Conservation (phyloP, 2,113 vertebrate genomes). For the Daboia siamensis region DNA sequence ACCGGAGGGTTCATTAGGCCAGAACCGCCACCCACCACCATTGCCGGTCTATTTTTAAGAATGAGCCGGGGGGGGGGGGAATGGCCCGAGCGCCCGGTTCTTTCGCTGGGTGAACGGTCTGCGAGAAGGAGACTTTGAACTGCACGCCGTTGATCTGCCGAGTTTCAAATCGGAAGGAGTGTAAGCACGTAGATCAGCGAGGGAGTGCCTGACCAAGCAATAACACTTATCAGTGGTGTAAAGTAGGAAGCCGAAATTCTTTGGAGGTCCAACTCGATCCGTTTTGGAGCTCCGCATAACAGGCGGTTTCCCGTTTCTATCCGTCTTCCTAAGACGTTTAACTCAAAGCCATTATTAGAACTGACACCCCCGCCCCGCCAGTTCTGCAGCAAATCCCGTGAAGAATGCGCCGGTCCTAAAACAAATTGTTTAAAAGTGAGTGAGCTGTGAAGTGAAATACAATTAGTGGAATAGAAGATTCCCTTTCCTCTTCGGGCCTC, state of each 20-base stretch:
- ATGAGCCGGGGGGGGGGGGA: too few relatives aligned
- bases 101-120: background rate
- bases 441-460: too few relatives aligned
- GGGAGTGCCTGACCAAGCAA: background rate
- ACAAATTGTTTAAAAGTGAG: background rate
- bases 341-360: too few relatives aligned
- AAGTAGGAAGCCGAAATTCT: background rate
- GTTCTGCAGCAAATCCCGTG: background rate
- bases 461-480: background rate
- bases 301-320: background rate
- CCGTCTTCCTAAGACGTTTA: too few relatives aligned
- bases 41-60: background rate
- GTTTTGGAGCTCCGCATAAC: background rate
- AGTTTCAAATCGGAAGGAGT: background rate
- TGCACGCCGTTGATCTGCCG: background rate
- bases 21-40: background rate
- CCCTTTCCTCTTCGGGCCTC: too few relatives aligned
- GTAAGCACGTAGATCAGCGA: background rate
- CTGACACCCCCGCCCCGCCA: too few relatives aligned
- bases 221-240: background rate
- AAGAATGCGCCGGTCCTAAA: background rate
- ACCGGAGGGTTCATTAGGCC: background rate
- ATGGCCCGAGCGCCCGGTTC: background rate
- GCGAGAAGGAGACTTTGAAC: background rate
- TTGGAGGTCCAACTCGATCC: background rate